phyloP scores from a whole-genome alignment of 2,888 invertebrate species.

The Onthophagus sagittarius region DNA sequence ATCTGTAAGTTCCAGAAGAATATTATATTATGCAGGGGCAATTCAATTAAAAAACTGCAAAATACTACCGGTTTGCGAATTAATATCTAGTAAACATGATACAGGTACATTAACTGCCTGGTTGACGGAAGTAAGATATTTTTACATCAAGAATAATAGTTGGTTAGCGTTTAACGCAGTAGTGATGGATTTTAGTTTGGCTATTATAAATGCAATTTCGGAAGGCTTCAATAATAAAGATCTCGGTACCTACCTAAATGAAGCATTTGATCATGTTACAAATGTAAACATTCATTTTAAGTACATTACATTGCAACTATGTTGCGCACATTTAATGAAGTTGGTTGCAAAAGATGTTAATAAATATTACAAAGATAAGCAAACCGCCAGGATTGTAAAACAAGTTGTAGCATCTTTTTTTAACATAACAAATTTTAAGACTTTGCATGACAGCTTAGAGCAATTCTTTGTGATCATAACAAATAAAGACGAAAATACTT shows the following conservation, averaged over 20 bases:
- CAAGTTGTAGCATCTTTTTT: no score
- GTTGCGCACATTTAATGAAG: no score
- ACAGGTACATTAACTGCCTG: background rate
- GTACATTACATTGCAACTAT: no score
- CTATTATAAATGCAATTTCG: slow-evolving; percentile 12
- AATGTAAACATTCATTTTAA: no score
- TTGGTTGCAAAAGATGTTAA: no score
- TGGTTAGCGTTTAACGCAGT: background rate
- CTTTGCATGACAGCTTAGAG: no score
- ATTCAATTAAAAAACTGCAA: background rate
- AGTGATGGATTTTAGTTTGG: slow-evolving; percentile 7
- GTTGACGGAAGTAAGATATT: background rate
- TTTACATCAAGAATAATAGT: background rate
- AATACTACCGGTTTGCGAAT: background rate
- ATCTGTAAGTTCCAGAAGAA: background rate
- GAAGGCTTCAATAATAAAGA: background rate
- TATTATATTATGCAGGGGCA: slow-evolving; percentile 3
- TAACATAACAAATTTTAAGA: no score
- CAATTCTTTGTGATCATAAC: no score
- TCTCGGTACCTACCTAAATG: background rate
- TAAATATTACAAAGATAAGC: no score
- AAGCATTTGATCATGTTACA: no score
- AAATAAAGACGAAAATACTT: no score
- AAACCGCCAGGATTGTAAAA: no score
- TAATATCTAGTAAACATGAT: slow-evolving; percentile 11